phyloP scores from a whole-genome alignment of 2,113 vertebrate species.

The Microcebus lehilahytsara region DNA sequence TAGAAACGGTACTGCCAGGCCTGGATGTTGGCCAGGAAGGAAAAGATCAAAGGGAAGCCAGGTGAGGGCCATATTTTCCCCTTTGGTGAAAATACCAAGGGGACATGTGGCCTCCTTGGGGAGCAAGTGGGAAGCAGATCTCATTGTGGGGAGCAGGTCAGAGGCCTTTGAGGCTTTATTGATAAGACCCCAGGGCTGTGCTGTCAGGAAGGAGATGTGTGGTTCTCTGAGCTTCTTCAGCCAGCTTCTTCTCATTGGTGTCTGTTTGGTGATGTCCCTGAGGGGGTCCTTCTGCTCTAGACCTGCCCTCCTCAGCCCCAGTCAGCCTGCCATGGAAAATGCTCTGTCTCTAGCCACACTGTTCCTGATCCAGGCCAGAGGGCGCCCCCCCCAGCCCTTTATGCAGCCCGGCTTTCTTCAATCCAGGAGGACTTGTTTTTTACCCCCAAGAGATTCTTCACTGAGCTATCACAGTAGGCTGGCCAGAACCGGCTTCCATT shows the following conservation, averaged over 20 bases:
- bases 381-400: background rate
- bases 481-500: background rate
- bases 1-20: background rate
- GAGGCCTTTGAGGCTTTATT: background rate
- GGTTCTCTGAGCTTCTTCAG: background rate
- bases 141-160: background rate
- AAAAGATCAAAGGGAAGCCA: slow-evolving; percentile 55
- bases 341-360: background rate
- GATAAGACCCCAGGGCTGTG: background rate
- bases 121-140: background rate
- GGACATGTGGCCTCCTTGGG: background rate
- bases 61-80: background rate
- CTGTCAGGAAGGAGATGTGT: background rate
- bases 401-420: background rate
- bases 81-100: background rate
- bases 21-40: slow-evolving; percentile 19
- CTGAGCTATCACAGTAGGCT: background rate
- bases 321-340: background rate
- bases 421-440: background rate
- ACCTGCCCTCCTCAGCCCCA: background rate
- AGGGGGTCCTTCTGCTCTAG: background rate
- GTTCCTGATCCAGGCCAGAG: background rate
- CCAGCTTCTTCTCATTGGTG: background rate
- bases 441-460: background rate
- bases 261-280: background rate